phyloP scores from a whole-genome alignment of 2,113 vertebrate genomes.

The Coracopsis vasa region DNA sequence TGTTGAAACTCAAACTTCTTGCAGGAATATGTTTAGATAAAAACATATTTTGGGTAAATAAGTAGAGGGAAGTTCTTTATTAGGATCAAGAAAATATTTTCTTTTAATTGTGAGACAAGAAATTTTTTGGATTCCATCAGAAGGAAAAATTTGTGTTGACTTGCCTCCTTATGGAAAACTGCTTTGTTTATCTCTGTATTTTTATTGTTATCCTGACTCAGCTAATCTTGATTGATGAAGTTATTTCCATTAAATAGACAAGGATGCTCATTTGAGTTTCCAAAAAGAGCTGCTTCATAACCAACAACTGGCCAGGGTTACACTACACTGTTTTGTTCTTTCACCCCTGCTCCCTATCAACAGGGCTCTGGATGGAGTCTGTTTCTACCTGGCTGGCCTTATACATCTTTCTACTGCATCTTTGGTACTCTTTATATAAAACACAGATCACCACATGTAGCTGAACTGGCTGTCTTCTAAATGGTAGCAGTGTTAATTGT shows the following conservation, averaged over 20 bases:
- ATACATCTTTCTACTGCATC: background rate
- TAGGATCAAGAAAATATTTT: background rate
- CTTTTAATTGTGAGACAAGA: background rate
- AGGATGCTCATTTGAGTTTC: background rate
- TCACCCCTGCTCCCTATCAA: rapidly evolving
- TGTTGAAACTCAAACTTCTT: background rate
- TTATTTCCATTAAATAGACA: background rate
- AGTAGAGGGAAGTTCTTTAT: background rate
- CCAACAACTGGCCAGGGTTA: background rate
- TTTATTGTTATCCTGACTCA: background rate
- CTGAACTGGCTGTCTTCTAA: background rate
- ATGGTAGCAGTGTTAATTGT: background rate
- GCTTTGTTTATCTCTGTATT: background rate
- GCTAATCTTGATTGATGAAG: background rate
- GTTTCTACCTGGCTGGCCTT: background rate
- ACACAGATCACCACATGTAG: background rate
- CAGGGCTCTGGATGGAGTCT: background rate
- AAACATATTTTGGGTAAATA: background rate
- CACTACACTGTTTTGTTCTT: background rate
- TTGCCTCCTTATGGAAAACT: background rate
- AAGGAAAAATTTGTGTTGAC: background rate
- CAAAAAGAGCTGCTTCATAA: background rate
- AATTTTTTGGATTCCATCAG: background rate
- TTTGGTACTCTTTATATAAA: background rate
- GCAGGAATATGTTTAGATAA: background rate